Base-by-base conservation (phyloP, 2,888 invertebrate genomes). In the Philonicus albiceps region DNA sequence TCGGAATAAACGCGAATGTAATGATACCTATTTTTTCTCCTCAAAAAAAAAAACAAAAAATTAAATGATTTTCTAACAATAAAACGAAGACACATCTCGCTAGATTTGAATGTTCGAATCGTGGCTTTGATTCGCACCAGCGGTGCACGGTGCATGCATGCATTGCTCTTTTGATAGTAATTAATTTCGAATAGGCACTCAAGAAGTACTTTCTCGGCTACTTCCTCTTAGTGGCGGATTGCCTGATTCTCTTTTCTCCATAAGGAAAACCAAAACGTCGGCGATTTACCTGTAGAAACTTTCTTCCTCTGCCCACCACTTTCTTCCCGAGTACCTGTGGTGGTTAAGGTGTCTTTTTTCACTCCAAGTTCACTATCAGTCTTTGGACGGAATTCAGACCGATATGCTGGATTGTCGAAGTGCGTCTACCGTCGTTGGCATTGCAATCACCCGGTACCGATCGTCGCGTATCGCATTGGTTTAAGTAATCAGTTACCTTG, bases 351-450 rank as follows among this genome's bases (percentile, higher is more conserved):
- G 89, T 88, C 87, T 88, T 90, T 89, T 88, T 89, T 88, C 87
- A 88, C 87, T 87, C 86, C 64, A 86, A 89, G 88, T 88, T 89
- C 88, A 89, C 88, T 88, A 88, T 90, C 89, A 90, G 90, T 90
- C 88, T 88, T 83, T 72, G 22, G 27, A 64, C 64, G 64, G 64
- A 64, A 64, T 64, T 27, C 64, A 27, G 22, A 27, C 64, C 64
- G 64, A 64, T 64, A 64, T 64, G 64, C 64, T 80, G 43, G 49
- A 53, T 53, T 43, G 40, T 7, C 80, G 37, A 30, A 53, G 80
- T 53, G 49, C 80, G n/a, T 80, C 30, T n/a, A 31, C 22, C 53
- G 49, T 80, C 80, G 30, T 43, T 37, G 78, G 40, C 40, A 80
- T 31, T 27, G 30, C 53, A 49, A 30, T 53, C 7, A 31, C 13